Conservation (phyloP, 2,113 vertebrate genomes). For the chimpanzee (Pan troglodytes) region NHGRI_mPanTro3-v2.1_pri NC_072413.2:77519001-77519500, state of each 20-base stretch:
- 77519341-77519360: not conserved
- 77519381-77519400: not conserved
- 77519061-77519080: not conserved
- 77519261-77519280: conserved; percentile 8
- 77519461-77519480: conserved; percentile 33
- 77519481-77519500: conserved; percentile 2
- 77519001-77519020: conserved; percentile 18
- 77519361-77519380: not conserved
- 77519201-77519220: not conserved
- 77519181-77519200: not conserved
- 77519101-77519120: not conserved
- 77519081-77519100: conserved; percentile 30
- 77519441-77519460: not conserved
- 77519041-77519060: not conserved
- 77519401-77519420: not conserved
- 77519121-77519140: not conserved
- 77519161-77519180: not conserved
- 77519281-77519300: not conserved
- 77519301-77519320: not conserved
- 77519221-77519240: not conserved
- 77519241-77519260: not conserved
- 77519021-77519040: conserved; percentile 54
- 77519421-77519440: not conserved
- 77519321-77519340: not conserved
- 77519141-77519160: not conserved